phyloP scores from a whole-genome alignment of 2,113 vertebrate species.

The Perca flavescens region DNA sequence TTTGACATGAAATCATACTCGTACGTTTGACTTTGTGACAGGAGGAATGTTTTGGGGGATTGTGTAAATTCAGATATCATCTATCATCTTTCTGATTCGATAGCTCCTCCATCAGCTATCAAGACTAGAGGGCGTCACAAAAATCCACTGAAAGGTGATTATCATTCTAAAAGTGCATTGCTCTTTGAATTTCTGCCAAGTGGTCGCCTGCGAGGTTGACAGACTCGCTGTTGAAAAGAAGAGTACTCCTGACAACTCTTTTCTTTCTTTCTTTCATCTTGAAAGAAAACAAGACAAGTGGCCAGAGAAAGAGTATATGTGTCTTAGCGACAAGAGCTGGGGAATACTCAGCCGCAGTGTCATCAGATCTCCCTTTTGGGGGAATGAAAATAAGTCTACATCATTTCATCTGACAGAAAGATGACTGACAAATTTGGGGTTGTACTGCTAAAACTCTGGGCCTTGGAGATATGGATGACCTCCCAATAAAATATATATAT shows the following conservation, averaged over 20 bases:
- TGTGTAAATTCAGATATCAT: slow-evolving; percentile 64
- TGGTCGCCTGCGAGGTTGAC: slow-evolving; percentile 31
- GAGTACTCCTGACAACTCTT: slow-evolving; percentile 53
- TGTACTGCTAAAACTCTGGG: slow-evolving; percentile 26
- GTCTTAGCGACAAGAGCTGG: slow-evolving; percentile 33
- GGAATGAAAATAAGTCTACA: slow-evolving; percentile 28
- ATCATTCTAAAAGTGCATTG: slow-evolving; percentile 48
- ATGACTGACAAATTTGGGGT: slow-evolving; percentile 46
- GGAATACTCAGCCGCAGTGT: slow-evolving; percentile 57
- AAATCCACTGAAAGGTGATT: slow-evolving; percentile 58
- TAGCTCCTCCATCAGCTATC: slow-evolving; percentile 32
- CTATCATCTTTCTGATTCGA: slow-evolving; percentile 60
- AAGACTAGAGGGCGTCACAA: slow-evolving; percentile 26
- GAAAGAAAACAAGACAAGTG: slow-evolving; percentile 58
- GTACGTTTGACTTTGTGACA: slow-evolving; percentile 17
- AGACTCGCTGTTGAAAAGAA: slow-evolving; percentile 28
- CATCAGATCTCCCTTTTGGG: slow-evolving; percentile 54
- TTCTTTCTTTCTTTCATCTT: slow-evolving; percentile 48
- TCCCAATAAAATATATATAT: neutral
- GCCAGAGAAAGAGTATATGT: slow-evolving; percentile 40
- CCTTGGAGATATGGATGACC: slow-evolving; percentile 36
- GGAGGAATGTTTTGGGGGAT: neutral
- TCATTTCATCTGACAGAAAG: slow-evolving; percentile 60
- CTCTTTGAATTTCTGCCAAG: slow-evolving; percentile 68
- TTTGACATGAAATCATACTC: slow-evolving; percentile 47